Base-by-base conservation (phyloP, 2,113 vertebrate species). In the Regulus satrapa region DNA sequence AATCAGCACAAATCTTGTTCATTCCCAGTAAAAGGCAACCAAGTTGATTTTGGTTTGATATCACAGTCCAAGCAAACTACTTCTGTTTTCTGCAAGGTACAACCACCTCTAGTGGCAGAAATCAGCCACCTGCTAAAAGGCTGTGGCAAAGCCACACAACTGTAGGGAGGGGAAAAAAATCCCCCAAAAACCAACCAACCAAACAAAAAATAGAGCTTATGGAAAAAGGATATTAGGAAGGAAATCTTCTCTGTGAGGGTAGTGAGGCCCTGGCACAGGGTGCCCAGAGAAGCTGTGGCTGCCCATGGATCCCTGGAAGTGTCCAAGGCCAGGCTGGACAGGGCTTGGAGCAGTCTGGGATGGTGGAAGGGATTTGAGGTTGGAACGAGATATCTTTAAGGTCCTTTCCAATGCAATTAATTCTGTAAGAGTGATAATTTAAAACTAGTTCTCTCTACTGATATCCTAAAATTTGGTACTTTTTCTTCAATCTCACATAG, bases 291-390 rank as follows among this genome's bases (percentile, higher is more conserved):
- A 75, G 25, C 14, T 82, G 38, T 46, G 34, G 14, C 29, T 67
- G 28, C 11, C 1, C 8, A 48, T 71, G 36, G 16, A 32, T 31
- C 40, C 46, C 34, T 83, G 54, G 14, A 40, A 61, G 12, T 32
- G 34, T 41, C 12, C 62, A 55, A 48, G 41, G 3, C 4, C 63
- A 83, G 41, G 41, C 0, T 49, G 55, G 12, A 17, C 0, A 0
- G 12, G 20, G 8, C 25, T 55, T 62, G 31, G 40, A 68, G 3
- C 9, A 41, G 0, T 34, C 20, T 75, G 62, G 61, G 40, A 9
- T 3, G 6, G 20, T 28, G 54, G 40, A 19, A 68, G 4, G 2
- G 38, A 52, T 9, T 29, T 78, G 59, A 43, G 19, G 4, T 7
- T 52, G 11, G 29, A 12, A 46, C 0, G 0, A 9, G 38, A 25